A percentile compares a stretch with the other conserved stretches of the same genome.
These are phyloP conservation scores for Lypha dubia DNA, from an alignment of 2,888 invertebrate genomes.

Conservation along the genomic window DNA sequence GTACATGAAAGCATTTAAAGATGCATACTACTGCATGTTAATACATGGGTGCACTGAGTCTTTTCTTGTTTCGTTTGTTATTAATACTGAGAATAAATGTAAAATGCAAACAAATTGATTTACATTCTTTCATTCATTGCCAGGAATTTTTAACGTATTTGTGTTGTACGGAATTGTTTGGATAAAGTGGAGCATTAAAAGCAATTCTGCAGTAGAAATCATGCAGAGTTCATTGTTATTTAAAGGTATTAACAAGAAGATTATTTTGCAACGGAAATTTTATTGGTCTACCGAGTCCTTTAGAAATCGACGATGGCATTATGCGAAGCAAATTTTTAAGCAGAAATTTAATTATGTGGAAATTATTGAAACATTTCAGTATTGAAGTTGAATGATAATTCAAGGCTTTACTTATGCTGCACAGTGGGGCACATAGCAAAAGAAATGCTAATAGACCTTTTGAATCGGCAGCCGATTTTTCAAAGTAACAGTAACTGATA, in stretches of 20 bases:
- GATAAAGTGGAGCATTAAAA: conserved; percentile 13
- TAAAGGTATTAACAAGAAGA: conserved; percentile 5
- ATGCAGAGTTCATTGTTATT: background rate
- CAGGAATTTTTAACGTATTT: conserved; percentile 21
- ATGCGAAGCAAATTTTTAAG: background rate
- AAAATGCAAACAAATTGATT: conserved; percentile 48
- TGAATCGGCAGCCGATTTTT: too few species aligned
- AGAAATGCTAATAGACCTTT: too few species aligned
- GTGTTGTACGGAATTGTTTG: background rate
- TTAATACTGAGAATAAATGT: background rate
- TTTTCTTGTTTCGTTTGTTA: background rate
- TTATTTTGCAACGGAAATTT: background rate
- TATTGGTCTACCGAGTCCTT: background rate
- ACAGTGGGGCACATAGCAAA: too few species aligned
- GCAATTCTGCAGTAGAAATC: background rate
- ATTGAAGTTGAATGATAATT: too few species aligned
- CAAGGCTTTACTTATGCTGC: too few species aligned
- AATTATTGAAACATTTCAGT: conserved; percentile 2
- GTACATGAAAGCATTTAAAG: conserved; percentile 31
- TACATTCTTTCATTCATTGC: conserved; percentile 40
- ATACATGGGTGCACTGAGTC: background rate
- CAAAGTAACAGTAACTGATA: too few species aligned
- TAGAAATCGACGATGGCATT: background rate
- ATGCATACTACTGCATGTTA: conserved; percentile 40
- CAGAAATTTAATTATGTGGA: background rate